Percentiles rank a stretch among this genome's conserved stretches.
Evolutionary conservation across 92 coral and sea anemone genomes (phyloP).

Genomic region (Palythoa grandis): DNA sequence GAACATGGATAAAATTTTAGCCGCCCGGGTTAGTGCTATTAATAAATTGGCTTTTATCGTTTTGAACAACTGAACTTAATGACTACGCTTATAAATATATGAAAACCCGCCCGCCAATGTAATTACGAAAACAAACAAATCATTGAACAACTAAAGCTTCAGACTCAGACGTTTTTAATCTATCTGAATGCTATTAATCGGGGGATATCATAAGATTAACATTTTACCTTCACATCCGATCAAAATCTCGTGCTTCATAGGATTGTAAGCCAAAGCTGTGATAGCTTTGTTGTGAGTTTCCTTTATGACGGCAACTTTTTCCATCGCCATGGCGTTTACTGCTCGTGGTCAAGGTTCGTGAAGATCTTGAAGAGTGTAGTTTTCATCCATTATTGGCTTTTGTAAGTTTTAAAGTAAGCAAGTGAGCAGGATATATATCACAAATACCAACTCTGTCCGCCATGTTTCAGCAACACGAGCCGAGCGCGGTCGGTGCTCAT

Average conservation of each 20-base stretch:
- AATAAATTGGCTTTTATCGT: too few relatives aligned
- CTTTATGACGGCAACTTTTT: slow-evolving; percentile 81
- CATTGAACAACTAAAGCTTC: too few relatives aligned
- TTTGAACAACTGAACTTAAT: too few relatives aligned
- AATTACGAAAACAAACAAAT: too few relatives aligned
- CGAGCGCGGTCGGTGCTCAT: not conserved
- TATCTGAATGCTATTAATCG: too few relatives aligned
- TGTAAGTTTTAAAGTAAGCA: not conserved
- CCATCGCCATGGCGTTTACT: slow-evolving; percentile 88
- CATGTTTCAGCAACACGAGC: slow-evolving; percentile 15
- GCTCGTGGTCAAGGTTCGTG: not conserved
- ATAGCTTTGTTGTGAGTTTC: slow-evolving; percentile 92
- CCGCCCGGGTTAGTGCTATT: too few relatives aligned
- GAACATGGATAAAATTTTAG: too few relatives aligned
- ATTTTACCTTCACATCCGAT: slow-evolving; percentile 92
- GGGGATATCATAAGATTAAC: not conserved
- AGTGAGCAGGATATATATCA: not conserved
- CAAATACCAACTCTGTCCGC: not conserved
- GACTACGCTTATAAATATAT: too few relatives aligned
- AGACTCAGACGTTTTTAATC: not conserved
- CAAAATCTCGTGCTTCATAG: slow-evolving; percentile 95
- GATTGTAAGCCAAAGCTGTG: slow-evolving; percentile 93
- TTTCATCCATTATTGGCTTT: not conserved
- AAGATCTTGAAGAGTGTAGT: not conserved
- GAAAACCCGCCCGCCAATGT: too few relatives aligned